Evolutionary conservation across 2,888 invertebrate species (phyloP), one percentile per base, ranked within the genome.

Genomic region (Trachelus iudaicus): DNA sequence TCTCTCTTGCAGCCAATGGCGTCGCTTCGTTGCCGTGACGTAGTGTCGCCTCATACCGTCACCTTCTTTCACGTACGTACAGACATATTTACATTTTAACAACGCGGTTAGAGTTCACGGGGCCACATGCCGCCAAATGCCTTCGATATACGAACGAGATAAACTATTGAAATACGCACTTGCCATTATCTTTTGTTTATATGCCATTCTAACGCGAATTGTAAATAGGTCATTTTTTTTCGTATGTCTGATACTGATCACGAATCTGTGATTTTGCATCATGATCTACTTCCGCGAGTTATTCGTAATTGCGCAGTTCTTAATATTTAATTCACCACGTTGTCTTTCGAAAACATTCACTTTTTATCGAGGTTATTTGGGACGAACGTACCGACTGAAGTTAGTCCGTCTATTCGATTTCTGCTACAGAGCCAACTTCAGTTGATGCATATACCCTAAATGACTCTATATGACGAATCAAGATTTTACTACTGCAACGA

Each of bases 1-100:
- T 83, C 88, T 80, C 77, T 73, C 75, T 76, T 79, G 81, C 81
- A 79, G 75, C 89, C 89, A 89, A 89, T 89, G 80, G 78, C 75
- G 76, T 76, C 74, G 40, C 81, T 77, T 76, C 75, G 13, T 79
- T 77, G 75, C 75, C 73, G 78, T 88, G 88, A 89, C 87, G 88
- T 85, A 79, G 75, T 71, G 78, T 88, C 84, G 84, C 82, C 84
- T 86, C 84, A 85, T 85, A 76, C 69, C 78, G 80, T 79, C 79
- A 56, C 75, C 75, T 78, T 73, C 69, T 69, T 76, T 4, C 69
- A 76, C 56, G 76, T 71, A 76, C 73, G 71, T 35, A 40, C 76
- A 31, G 15, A 69, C 69, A 69, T 30, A 34, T 56, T 34, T 11
- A 75, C 15, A 11, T 34, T 33, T 33, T 71, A 71, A 71, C 31